These are phyloP conservation scores for Brienomyrus brachyistius DNA, from an alignment of 2,113 vertebrate genomes.

Conservation along the genomic window DNA sequence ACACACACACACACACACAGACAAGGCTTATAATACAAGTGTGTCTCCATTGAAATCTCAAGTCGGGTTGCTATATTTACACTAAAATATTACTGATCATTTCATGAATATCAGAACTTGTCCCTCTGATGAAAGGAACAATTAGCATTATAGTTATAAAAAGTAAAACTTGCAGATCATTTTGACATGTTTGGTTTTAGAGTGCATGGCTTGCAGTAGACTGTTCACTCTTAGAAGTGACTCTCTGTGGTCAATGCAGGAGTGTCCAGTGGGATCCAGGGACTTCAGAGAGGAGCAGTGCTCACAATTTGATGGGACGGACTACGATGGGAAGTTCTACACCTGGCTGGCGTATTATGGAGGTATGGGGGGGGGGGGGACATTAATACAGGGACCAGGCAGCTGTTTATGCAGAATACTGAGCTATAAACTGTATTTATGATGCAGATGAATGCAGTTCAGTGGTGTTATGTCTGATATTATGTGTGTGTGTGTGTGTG, in stretches of 20 bases:
- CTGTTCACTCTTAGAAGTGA: background rate
- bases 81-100: background rate
- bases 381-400: background rate
- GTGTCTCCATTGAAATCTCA: background rate
- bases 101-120: background rate
- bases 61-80: background rate
- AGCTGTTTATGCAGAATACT: background rate
- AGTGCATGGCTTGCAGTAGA: constrained; percentile 24
- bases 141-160: background rate
- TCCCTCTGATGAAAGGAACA: background rate
- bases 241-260: constrained; percentile 34
- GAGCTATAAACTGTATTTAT: background rate
- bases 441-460: background rate
- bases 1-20: background rate
- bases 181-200: background rate
- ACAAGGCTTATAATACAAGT: background rate
- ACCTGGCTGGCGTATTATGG: constrained; percentile 82
- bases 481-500: background rate
- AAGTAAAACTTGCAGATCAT: background rate
- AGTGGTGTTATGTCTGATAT: background rate
- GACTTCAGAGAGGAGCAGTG: constrained; percentile 88
- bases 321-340: constrained; percentile 72
- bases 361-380: constrained; percentile 50
- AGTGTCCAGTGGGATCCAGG: constrained; percentile 62
- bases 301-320: constrained; percentile 63